Conservation (phyloP, 2,888 invertebrate species). For the Cerceris ruficornis region DNA sequence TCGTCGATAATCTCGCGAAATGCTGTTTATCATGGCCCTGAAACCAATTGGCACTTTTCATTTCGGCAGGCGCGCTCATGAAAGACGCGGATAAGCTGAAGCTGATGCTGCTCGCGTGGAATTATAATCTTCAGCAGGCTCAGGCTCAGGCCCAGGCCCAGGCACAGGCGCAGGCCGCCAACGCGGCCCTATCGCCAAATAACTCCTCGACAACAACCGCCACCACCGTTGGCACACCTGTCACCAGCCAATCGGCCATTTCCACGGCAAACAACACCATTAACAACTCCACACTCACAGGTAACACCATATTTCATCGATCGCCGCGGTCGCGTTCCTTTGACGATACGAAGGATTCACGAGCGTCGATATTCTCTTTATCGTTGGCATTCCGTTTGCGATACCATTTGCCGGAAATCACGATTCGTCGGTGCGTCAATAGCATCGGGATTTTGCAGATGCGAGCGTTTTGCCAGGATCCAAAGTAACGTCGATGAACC, state of each 20-base stretch:
- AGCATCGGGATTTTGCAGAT: no score
- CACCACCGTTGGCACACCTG: slow-evolving; percentile 77
- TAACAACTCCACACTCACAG: slow-evolving; percentile 81
- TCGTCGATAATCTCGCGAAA: slow-evolving; percentile 11
- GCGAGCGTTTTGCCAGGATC: no score
- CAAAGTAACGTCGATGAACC: no score
- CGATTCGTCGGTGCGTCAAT: neutral
- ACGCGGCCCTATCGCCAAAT: slow-evolving; percentile 79
- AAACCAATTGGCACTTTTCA: slow-evolving; percentile 73
- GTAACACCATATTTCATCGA: slow-evolving; percentile 76
- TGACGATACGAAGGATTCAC: neutral
- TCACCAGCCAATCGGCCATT: slow-evolving; percentile 80
- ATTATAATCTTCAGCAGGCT: slow-evolving; percentile 89
- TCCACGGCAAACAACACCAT: slow-evolving; percentile 81
- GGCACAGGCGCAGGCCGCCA: slow-evolving; percentile 79
- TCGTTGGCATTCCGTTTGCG: neutral
- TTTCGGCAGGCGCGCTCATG: slow-evolving; percentile 84
- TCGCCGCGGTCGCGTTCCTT: neutral
- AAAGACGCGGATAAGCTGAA: slow-evolving; percentile 94
- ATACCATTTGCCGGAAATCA: neutral
- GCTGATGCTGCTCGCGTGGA: slow-evolving; percentile 94
- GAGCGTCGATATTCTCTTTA: neutral
- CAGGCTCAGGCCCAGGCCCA: slow-evolving; percentile 78
- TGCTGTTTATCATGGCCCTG: slow-evolving; percentile 48
- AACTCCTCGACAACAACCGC: slow-evolving; percentile 78